Evolutionary conservation across 2,113 vertebrate species (phyloP).

Genomic region (Urocynchramus pylzowi): DNA sequence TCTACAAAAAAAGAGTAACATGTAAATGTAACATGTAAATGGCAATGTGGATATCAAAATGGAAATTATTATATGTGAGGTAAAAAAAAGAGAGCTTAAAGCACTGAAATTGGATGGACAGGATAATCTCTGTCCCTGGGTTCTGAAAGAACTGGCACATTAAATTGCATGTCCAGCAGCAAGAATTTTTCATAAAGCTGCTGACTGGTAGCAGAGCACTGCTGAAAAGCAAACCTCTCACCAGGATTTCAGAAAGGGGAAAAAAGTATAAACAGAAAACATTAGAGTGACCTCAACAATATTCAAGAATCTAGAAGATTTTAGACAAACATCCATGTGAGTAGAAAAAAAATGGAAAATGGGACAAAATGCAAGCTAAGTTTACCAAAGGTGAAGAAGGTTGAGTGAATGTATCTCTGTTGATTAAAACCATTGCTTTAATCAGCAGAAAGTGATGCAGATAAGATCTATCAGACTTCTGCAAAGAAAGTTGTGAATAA

Average conservation of each 20-base stretch:
- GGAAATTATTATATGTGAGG: not conserved
- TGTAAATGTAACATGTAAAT: not conserved
- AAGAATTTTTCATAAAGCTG: constrained; percentile 36
- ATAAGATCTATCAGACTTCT: not conserved
- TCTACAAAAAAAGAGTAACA: not conserved
- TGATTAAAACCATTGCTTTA: not conserved
- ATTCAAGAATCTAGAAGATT: not conserved
- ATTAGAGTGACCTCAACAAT: not conserved
- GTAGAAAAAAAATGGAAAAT: not conserved
- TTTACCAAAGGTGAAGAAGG: not conserved
- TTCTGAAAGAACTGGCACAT: constrained; percentile 33
- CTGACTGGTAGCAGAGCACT: not conserved
- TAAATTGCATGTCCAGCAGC: constrained; percentile 51
- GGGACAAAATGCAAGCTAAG: not conserved
- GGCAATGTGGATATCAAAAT: not conserved
- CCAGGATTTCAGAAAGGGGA: not conserved
- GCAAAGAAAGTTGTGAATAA: not conserved
- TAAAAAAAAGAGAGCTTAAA: constrained; percentile 3
- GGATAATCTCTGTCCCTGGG: constrained; percentile 29
- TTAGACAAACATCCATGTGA: not conserved
- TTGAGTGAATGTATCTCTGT: not conserved
- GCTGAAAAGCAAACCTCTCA: not conserved
- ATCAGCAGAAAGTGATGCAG: not conserved
- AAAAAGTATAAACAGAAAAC: not conserved
- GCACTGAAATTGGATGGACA: not conserved